phyloP scores from a whole-genome alignment of 2,888 invertebrate species.

The Trilocha varians region DNA sequence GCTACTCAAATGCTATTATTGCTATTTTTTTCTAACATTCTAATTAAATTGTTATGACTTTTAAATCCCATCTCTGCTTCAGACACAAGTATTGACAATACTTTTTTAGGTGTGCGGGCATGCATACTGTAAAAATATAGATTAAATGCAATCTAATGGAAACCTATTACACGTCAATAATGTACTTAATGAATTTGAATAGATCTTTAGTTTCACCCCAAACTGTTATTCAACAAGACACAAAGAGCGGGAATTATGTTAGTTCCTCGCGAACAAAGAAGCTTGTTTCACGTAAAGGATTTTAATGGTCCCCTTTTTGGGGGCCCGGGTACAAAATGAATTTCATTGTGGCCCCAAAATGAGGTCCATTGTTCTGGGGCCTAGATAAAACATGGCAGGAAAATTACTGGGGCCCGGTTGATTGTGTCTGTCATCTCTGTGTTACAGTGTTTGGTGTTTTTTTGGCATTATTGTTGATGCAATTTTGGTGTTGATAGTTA shows the following conservation, averaged over 20 bases:
- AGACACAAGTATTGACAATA: too few species aligned
- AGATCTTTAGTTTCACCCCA: background rate
- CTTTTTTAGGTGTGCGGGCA: too few species aligned
- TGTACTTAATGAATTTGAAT: too few species aligned
- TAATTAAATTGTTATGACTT: too few species aligned
- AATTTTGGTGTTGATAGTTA: too few species aligned
- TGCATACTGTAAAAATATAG: too few species aligned
- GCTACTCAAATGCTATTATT: too few species aligned
- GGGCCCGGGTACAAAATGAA: constrained; percentile 53
- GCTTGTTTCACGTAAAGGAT: constrained; percentile 28
- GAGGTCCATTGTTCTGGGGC: constrained; percentile 53
- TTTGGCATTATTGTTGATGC: background rate
- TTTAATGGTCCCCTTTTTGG: constrained; percentile 58
- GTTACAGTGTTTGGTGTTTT: background rate
- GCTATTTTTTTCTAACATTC: too few species aligned
- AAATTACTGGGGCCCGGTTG: constrained; percentile 52
- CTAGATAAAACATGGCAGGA: constrained; percentile 63
- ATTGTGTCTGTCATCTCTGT: constrained; percentile 45
- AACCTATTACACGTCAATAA: too few species aligned
- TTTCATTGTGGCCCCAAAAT: constrained; percentile 62
- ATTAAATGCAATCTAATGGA: too few species aligned
- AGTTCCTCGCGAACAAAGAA: constrained; percentile 17
- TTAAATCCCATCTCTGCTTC: too few species aligned
- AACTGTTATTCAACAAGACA: background rate
- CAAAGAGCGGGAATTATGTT: background rate